Base-by-base conservation (phyloP, 2,888 invertebrate species). In the Capitulum mitella region DNA sequence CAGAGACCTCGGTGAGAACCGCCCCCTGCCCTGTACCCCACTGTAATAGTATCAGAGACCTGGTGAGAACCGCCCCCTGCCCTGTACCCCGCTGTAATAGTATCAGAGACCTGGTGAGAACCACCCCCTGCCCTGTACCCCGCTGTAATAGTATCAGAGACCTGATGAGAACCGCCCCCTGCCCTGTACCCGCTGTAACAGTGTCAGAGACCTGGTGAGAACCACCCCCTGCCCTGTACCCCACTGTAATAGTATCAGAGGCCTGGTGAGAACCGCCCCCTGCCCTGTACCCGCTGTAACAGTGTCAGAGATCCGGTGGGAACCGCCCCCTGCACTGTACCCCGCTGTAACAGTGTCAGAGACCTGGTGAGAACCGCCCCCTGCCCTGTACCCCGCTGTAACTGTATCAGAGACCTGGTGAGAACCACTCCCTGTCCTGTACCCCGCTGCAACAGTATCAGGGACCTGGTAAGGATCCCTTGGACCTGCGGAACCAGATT, bases 51-150 rank as follows among this genome's bases (percentile, higher is more conserved):
- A 70, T 70, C 70, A 5, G 70, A 26, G 70, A 70, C 70, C 70
- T 70, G n/a, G n/a, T n/a, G n/a, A n/a, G n/a, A n/a, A n/a, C n/a
- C n/a, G 70, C 26, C 14, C 70, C 70, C 40, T 26, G 70, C 12
- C 70, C 70, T 6, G 70, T 40, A 22, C 70, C 70, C 26, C 70
- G 70, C 37, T 70, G 37, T 10, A 37, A 40, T 40, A 70, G 70
- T 40, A 70, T 70, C 70, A 5, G 70, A 26, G 70, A 70, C 70
- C 70, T 70, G n/a, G n/a, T n/a, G n/a, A n/a, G n/a, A n/a, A n/a
- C n/a, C n/a, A n/a, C n/a, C 14, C 70, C 70, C 40, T 26, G 70
- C 12, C 70, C 70, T 6, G 70, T 40, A 22, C 70, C 70, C 26
- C 70, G 70, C 37, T 70, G 37, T 10, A 37, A 40, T 40, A 70